Percentiles rank a stretch among this genome's conserved stretches.
Conservation (phyloP, 2,113 vertebrate species). For the Oceanodroma tethys region DNA sequence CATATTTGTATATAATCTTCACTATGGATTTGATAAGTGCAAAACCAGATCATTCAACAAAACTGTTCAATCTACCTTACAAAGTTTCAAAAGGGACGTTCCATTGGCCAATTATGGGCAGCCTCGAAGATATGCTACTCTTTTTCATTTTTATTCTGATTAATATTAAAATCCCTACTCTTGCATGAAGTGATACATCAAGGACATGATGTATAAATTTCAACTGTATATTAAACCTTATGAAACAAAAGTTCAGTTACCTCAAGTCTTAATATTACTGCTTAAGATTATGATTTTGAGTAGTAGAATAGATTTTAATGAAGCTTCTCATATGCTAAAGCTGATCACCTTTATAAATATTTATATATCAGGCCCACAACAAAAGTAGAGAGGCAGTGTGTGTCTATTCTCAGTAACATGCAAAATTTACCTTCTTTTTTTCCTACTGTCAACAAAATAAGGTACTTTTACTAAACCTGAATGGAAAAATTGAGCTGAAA, state of each 20-base stretch:
- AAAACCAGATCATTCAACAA: background rate
- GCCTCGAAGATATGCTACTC: background rate
- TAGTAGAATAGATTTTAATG: background rate
- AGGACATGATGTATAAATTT: background rate
- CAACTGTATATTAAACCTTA: background rate
- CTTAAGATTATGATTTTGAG: too few species aligned
- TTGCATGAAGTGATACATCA: background rate
- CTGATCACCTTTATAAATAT: background rate
- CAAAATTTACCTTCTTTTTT: background rate
- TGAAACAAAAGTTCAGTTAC: background rate
- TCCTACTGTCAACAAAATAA: background rate
- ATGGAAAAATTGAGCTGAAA: background rate
- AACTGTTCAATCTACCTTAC: background rate
- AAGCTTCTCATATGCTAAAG: background rate
- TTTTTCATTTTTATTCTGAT: background rate
- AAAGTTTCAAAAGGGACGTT: background rate
- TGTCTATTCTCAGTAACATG: background rate
- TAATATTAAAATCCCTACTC: background rate
- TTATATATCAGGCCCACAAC: background rate
- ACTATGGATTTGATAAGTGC: background rate
- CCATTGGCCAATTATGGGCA: background rate
- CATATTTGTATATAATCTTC: background rate
- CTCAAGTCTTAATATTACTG: background rate
- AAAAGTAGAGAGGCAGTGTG: background rate
- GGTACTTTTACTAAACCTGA: background rate